Evolutionary conservation across 2,113 vertebrate genomes (phyloP), one percentile per base, ranked within the genome.

Genomic region (Lycaon pictus): DNA sequence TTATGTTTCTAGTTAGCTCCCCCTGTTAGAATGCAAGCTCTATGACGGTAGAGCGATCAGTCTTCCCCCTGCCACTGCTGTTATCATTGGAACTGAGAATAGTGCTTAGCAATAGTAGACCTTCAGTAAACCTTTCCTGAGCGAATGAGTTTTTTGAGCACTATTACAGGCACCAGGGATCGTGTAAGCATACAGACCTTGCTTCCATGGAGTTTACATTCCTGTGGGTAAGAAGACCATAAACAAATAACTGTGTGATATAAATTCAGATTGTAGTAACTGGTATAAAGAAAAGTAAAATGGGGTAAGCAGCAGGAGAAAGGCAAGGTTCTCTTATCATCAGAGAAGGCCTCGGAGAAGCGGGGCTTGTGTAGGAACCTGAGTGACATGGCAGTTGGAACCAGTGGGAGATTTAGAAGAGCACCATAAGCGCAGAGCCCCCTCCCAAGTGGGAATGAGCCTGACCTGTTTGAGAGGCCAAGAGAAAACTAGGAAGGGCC

Each of bases 121-220:
- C 53, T 17, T 94, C 35, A 53, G 1, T 53, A 37, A 60, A 48
- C 58, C 5, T 7, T 90, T 63, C 11, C 37, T 15, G 58, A 89
- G 51, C 35, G n/a, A 76, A 11, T 81, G 71, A 43, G 51, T 89
- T 63, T 69, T 29, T n/a, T 43, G n/a, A 69, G 71, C 62, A 15
- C 35, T 35, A 0, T 71, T 58, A 15, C 25, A 43, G 60, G 48
- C 0, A 0, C 9, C 23, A 4, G 32, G 53, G 82, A 35, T 5
- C 11, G 22, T 63, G 16, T 74, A 35, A 16, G 43, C 74, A 1
- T 3, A 10, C 19, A 17, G 8, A 13, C n/a, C 58, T 32, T 27
- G 10, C 15, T n/a, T 15, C 35, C 20, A 0, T 10, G 60, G 53
- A 23, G 27, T 35, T 58, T 16, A 11, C 7, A 2, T 53, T 71